A percentile compares a stretch with the other conserved stretches of the same genome.
Conservation (phyloP, 2,888 invertebrate species). For the Hydrotaea diabolus region DNA sequence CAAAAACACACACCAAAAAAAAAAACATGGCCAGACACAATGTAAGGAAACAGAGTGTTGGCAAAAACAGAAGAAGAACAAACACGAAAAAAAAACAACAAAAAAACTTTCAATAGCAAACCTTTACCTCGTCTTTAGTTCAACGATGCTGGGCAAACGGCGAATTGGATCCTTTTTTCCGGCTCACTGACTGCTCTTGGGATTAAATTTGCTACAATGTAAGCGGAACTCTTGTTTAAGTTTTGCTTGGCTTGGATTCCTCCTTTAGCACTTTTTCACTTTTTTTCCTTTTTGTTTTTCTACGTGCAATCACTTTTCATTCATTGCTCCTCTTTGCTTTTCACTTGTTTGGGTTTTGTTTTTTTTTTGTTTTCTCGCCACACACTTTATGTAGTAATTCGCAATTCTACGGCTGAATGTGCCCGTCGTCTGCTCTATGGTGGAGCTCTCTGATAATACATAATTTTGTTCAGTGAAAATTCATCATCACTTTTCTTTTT, state of each 20-base stretch:
- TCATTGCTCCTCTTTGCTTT: slow-evolving; percentile 19
- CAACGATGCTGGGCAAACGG: background rate
- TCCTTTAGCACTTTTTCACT: slow-evolving; percentile 9
- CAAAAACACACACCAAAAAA: background rate
- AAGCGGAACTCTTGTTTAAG: background rate
- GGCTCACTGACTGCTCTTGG: background rate
- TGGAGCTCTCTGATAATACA: slow-evolving; percentile 10
- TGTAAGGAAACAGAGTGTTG: background rate
- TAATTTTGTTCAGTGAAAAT: background rate
- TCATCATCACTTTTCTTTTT: too few species aligned
- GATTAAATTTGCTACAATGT: slow-evolving; percentile 17
- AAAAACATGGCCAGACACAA: slow-evolving; percentile 27
- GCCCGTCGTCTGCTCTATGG: background rate
- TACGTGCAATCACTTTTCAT: slow-evolving; percentile 16
- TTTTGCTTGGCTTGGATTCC: background rate
- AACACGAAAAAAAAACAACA: too few species aligned
- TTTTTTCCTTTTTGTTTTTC: background rate
- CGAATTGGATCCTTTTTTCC: slow-evolving; percentile 33
- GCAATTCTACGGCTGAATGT: background rate
- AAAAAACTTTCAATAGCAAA: background rate
- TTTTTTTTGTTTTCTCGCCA: background rate
- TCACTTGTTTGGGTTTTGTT: slow-evolving; percentile 11
- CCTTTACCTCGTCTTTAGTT: slow-evolving; percentile 15
- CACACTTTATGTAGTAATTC: slow-evolving; percentile 26
- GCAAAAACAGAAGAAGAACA: background rate